These are phyloP conservation scores for Scotopteryx bipunctaria DNA, from an alignment of 2,888 invertebrate species.

Conservation along the genomic window DNA sequence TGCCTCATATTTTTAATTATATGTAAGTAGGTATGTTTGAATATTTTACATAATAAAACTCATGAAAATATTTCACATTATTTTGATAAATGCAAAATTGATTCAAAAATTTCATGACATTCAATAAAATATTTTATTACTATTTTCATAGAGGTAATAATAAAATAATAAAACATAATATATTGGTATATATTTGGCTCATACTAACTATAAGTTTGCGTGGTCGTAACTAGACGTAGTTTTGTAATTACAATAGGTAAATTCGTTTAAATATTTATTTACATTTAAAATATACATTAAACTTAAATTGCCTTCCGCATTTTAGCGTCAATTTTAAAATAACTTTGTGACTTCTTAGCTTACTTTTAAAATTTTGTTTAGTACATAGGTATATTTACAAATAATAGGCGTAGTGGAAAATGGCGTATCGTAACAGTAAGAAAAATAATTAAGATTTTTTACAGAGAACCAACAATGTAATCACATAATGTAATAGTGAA, in stretches of 20 bases:
- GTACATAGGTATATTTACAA: conserved; percentile 44
- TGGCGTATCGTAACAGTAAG: conserved; percentile 1
- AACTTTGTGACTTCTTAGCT: conserved; percentile 28
- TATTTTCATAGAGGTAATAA: no score
- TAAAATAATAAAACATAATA: no score
- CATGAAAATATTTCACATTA: conserved; percentile 11
- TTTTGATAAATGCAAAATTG: neutral
- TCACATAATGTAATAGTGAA: no score
- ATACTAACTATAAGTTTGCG: conserved; percentile 37
- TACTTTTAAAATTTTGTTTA: conserved; percentile 28
- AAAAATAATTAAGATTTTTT: no score
- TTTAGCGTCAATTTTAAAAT: conserved; percentile 38
- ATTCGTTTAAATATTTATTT: conserved; percentile 82
- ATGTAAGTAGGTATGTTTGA: no score
- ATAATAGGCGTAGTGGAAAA: conserved; percentile 17
- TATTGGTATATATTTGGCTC: conserved; percentile 15
- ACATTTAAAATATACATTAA: conserved; percentile 66
- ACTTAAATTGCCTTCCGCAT: conserved; percentile 62
- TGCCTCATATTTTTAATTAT: no score
- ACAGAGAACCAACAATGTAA: no score
- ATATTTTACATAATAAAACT: conserved; percentile 15
- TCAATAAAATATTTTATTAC: no score
- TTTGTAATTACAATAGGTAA: conserved; percentile 69
- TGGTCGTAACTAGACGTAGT: conserved; percentile 57
- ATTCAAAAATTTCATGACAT: no score